These are phyloP conservation scores for Gobiocypris rarus DNA, from an alignment of 2,113 vertebrate species.

Conservation along the genomic window DNA sequence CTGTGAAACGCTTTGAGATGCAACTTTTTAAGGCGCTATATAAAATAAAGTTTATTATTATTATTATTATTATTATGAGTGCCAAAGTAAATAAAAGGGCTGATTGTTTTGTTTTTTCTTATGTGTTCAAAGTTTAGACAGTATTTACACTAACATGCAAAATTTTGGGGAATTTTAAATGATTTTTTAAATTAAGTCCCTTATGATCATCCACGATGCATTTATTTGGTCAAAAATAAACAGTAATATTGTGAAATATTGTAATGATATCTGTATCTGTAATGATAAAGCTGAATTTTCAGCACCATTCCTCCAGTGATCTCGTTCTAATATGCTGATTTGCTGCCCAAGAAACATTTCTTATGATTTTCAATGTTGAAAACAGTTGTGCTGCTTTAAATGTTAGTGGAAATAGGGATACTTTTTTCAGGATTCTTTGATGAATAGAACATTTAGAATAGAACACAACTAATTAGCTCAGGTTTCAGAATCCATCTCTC, in stretches of 20 bases:
- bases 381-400: neutral
- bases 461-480: conserved; percentile 27
- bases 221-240: neutral
- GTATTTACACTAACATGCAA: neutral
- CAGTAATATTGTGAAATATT: neutral
- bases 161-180: neutral
- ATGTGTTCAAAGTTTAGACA: too few relatives aligned
- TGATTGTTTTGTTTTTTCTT: too few relatives aligned
- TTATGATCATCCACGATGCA: neutral
- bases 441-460: neutral
- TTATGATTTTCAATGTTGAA: neutral
- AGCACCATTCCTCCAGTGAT: neutral
- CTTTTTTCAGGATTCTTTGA: neutral
- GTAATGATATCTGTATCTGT: too few relatives aligned
- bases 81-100: too few relatives aligned
- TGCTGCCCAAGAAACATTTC: neutral
- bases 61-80: too few relatives aligned
- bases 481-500: conserved; percentile 16
- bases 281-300: neutral
- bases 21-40: too few relatives aligned
- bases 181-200: neutral
- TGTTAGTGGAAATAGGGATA: neutral
- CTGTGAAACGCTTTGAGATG: too few relatives aligned
- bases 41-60: too few relatives aligned
- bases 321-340: neutral